Evolutionary conservation across 2,888 invertebrate genomes (phyloP), one percentile per base, ranked within the genome.

Genomic region (Amphimallon solstitiale): DNA sequence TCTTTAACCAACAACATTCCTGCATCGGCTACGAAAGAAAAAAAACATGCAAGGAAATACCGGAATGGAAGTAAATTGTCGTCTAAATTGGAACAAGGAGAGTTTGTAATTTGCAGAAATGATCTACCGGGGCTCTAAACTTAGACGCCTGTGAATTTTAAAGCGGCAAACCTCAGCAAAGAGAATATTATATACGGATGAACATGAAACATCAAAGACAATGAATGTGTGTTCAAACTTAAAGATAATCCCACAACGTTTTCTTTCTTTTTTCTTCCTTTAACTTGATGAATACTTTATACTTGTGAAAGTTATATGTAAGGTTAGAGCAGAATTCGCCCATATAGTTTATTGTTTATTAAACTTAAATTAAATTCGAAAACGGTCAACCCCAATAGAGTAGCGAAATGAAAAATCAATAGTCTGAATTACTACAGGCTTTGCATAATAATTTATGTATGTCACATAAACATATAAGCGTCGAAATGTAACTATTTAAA

Each of bases 141-240:
- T 70, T 68, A 64, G 65, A 65, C 63, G 65, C 68, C 66, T 62
- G 68, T 62, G 69, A 68, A 71, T 67, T 70, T 65, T 71, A 70
- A 70, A 71, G 67, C 67, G 63, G 63, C 66, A 51, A 65, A 66
- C 70, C 67, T 52, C 69, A 66, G 46, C 64, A 72, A 70, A 72
- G 72, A 60, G 72, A 72, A 72, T 72, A 70, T 71, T 71, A 69
- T 71, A 72, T 72, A 67, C 62, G 70, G 43, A 43, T 65, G 49
- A 65, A 51, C 51, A 45, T 37, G 59, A 34, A 40, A 65, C 61
- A 60, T 65, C 65, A 65, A 65, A 65, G 61, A 65, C 65, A 65
- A 65, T 65, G 61, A 65, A 65, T 65, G 61, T 61, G 52, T 61
- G 40, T 60, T 60, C 49, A 65, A 65, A 65, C 48, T 61, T 60